Percentiles rank a stretch among this genome's conserved stretches.
Conservation (phyloP, 2,113 vertebrate species). For the Dipodomys merriami region DNA sequence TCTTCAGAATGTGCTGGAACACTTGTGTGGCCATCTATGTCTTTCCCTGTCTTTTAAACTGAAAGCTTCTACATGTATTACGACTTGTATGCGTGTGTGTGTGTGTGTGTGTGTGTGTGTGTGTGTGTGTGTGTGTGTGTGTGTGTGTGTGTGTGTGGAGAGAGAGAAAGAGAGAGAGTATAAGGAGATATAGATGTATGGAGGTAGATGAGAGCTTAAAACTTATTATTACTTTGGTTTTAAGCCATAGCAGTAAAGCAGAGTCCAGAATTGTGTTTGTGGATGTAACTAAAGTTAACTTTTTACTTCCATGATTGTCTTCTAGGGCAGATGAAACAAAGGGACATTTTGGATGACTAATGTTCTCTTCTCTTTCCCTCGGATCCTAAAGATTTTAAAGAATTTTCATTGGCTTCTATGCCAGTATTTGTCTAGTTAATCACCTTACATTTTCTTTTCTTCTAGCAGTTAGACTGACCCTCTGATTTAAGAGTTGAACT, state of each 20-base stretch:
- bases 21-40: not conserved
- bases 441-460: not conserved
- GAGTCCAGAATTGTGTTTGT: conserved; percentile 14
- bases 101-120: no score
- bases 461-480: not conserved
- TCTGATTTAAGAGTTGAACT: conserved; percentile 30
- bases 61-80: not conserved
- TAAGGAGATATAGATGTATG: no score
- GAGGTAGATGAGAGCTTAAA: not conserved
- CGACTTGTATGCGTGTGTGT: no score
- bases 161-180: no score
- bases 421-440: conserved; percentile 42
- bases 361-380: not conserved
- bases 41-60: not conserved
- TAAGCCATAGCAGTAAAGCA: not conserved
- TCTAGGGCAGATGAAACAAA: not conserved
- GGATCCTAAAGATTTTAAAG: not conserved
- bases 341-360: not conserved
- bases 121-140: no score
- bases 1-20: not conserved
- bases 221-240: conserved; percentile 41
- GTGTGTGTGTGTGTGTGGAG: no score
- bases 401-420: not conserved
- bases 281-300: not conserved
- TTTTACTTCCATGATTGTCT: not conserved